Base-by-base conservation (phyloP, 2,797 vertebrate species). In the Tinamus major region DNA sequence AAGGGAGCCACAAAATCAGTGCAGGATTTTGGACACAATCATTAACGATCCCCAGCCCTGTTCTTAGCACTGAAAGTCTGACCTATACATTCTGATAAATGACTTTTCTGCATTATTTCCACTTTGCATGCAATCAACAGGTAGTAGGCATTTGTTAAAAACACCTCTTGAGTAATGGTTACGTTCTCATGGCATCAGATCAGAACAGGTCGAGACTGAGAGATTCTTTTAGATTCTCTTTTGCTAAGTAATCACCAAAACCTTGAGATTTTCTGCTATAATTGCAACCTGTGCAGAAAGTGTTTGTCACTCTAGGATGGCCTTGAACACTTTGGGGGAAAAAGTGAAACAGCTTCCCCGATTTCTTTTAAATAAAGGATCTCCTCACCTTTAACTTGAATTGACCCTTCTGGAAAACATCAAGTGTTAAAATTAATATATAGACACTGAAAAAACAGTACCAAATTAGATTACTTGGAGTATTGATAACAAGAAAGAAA, bases 401-500 rank as follows among this genome's bases (percentile, higher is more conserved):
- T 82, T 84, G 96, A 95, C 89, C 69, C 85, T 83, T 91, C 61
- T 33, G 62, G 96, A 96, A 95, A 51, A 94, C 62, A 93, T 31
- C 42, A 90, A 90, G 75, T 87, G 75, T 86, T 96, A 94, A 82
- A 96, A 87, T 6, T 41, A 72, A 96, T 93, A 7, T 26, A 46
- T 5, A 72, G 65, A 61, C 85, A 87, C 29, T 86, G 82, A 81
- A 86, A 94, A 96, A 96, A 27, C 64, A 89, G 75, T 87, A 79
- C 79, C 75, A 87, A 89, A 84, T 93, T 89, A 87, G 90, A 96
- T 92, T 93, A 64, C 90, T 83, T 87, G 78, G 79, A 89, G 39
- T 55, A 83, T 65, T 39, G n/a, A 85, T 91, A 96, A 93, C 85
- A 93, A 95, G 91, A 95, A 69, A 95, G 64, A 96, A 95, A 96